Base-by-base conservation (phyloP, 2,888 invertebrate species). In the Parnassius glacialis region DNA sequence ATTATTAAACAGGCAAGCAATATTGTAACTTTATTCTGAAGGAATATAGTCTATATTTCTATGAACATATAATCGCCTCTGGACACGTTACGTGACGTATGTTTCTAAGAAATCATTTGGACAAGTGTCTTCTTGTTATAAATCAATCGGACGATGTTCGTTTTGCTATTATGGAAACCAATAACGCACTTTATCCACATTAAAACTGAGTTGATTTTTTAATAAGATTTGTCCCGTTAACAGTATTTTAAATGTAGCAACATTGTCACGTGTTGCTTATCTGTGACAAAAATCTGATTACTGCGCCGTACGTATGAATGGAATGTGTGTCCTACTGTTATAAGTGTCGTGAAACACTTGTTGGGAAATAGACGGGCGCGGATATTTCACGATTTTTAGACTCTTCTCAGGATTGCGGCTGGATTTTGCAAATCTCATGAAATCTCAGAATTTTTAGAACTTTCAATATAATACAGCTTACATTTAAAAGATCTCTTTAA, bases 101-200 rank as follows among this genome's bases (percentile, higher is more conserved):
- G 25, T 25, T 59, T 11, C 55, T 11, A 11, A 56, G 59, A 59
- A 59, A 56, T 56, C 47, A 56, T 63, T 63, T 63, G 51, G 63
- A 52, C 63, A 59, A 63, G 55, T 63, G 62, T 63, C 63, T 62
- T 57, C 61, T 51, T 41, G 55, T 63, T 47, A 56, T 43, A 56
- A 59, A 56, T 58, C 57, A 54, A 57, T 57, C 34, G 10, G 0
- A 41, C 59, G 52, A 52, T 12, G 13, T 55, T 50, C 12, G 5
- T 20, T 42, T 48, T 59, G 47, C 59, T 12, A 10, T 45, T 16
- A 9, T 42, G 2, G 3, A 1, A 41, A 10, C 45, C 9, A n/a
- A 48, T 42, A 10, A 13, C 10, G 12, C 1, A 12, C 50, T 52
- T 7, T 59, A 59, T 50, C 0, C 1, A 9, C 1, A 57, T 13